A percentile compares a stretch with the other conserved stretches of the same genome.
Evolutionary conservation across 2,888 invertebrate genomes (phyloP).

Genomic region (Megalurothrips usitatus): DNA sequence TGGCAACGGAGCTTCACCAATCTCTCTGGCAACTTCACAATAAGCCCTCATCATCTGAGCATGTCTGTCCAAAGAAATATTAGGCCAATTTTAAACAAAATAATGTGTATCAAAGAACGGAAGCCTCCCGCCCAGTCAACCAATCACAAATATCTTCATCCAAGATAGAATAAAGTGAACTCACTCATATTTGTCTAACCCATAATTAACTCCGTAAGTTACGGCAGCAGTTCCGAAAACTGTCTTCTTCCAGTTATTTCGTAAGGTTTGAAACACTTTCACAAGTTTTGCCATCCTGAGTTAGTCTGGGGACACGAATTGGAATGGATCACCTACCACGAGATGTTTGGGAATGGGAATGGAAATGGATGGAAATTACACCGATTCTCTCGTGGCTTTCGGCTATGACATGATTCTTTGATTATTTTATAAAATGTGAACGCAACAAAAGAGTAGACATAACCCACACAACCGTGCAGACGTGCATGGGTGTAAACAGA

Average conservation of each 20-base stretch:
- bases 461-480: not conserved
- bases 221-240: conserved; percentile 61
- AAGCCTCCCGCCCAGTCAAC: no score
- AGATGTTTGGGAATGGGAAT: not conserved
- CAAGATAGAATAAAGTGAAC: conserved; percentile 40
- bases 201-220: conserved; percentile 65
- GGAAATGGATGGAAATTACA: not conserved
- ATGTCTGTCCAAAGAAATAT: conserved; percentile 54
- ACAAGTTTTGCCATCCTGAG: conserved; percentile 52
- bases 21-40: conserved; percentile 69
- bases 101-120: conserved; percentile 35
- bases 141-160: not conserved
- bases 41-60: conserved; percentile 71
- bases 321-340: not conserved
- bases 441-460: not conserved
- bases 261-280: conserved; percentile 61
- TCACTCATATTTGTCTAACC: conserved; percentile 71
- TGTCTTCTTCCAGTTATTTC: conserved; percentile 89
- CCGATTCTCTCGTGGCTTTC: not conserved
- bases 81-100: conserved; percentile 26
- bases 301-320: not conserved
- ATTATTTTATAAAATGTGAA: not conserved
- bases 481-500: not conserved
- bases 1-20: conserved; percentile 62
- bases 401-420: no score